Evolutionary conservation across 2,797 vertebrate genomes (phyloP), one percentile per base, ranked within the genome.

Genomic region (Typhlichthys eigenmanni): DNA sequence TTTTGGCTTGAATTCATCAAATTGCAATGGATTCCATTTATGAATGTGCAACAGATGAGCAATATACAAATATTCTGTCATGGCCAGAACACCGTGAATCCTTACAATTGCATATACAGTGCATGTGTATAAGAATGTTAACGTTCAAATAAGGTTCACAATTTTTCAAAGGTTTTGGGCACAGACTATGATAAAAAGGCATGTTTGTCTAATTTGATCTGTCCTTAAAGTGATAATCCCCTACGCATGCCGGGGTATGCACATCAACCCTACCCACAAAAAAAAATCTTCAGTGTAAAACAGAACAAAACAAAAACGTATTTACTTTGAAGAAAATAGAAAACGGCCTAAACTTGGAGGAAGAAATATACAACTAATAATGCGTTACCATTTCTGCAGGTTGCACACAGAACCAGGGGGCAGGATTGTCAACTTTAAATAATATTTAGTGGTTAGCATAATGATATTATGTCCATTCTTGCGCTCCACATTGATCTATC

Each of bases 271-370:
- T 55, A 75, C 29, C 54, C 62, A 61, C 48, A 49, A 69, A 82
- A 84, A 77, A 62, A 76, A 83, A 81, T 82, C 82, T 84, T 80
- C 60, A 65, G 59, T 60, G 52, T 58, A 52, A 55, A 53, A 14
- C 29, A 4, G 11, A 8, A 19, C 29, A 14, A 12, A 66, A 12
- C 34, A 29, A 32, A 67, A 74, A 58, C 1, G 19, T 4, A 5
- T 4, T 38, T 14, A 59, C 47, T 47, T 59, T 47, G 14, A 8
- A 8, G 19, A 52, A 51, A 17, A 60, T 13, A 49, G 14, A 34
- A 46, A 66, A 24, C 24, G 3, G 48, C 66, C 13, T 2, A 45
- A 50, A 65, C 38, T 9, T 62, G n/a, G 47, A 58, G 8, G 24
- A 24, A 24, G 24, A 24, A 24, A 24, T 24, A 24, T n/a, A 56